phyloP scores from a whole-genome alignment of 2,113 vertebrate species.

The Suncus etruscus region DNA sequence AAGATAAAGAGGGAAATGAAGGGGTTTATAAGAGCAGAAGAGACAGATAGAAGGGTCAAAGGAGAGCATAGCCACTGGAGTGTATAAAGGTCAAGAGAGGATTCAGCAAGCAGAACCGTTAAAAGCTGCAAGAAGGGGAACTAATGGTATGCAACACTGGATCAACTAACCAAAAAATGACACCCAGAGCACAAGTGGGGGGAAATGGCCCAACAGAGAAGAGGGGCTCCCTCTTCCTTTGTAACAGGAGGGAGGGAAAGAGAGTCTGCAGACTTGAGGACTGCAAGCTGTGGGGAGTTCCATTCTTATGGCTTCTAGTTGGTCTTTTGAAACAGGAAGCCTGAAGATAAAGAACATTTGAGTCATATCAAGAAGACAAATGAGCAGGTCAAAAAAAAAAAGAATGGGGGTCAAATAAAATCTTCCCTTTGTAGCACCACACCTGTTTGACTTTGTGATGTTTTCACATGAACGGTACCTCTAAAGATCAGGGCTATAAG shows the following conservation, averaged over 20 bases:
- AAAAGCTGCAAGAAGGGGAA: conserved; percentile 27
- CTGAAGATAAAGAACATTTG: conserved; percentile 60
- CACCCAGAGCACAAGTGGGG: background rate
- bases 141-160: background rate
- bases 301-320: conserved; percentile 51
- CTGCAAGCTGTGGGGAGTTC: conserved; percentile 9
- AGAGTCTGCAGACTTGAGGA: background rate
- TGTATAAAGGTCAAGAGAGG: background rate
- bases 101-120: background rate
- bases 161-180: background rate
- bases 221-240: background rate
- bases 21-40: background rate
- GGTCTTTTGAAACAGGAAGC: conserved; percentile 62
- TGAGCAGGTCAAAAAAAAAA: conserved; percentile 39
- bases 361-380: conserved; percentile 23
- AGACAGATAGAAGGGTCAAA: conserved; percentile 1
- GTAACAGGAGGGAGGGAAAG: conserved; percentile 12
- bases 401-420: background rate
- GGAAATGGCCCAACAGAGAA: background rate
- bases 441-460: background rate
- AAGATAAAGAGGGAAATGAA: background rate
- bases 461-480: background rate
- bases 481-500: background rate
- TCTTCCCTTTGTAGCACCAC: background rate
- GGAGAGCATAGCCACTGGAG: background rate